Conservation (phyloP, 2,888 invertebrate genomes). For the Ornithoptera priamus region DNA sequence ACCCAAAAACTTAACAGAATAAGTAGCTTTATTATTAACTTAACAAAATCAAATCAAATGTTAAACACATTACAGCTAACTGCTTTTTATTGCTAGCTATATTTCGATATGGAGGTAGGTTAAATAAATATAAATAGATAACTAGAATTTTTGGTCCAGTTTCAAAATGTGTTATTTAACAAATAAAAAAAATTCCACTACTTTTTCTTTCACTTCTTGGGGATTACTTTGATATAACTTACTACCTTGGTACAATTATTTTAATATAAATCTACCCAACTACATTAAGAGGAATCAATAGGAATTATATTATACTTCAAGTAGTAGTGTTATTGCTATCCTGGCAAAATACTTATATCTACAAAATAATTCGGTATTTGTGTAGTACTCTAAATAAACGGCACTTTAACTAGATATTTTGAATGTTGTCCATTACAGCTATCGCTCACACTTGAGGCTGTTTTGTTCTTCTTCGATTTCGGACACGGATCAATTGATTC, state of each 20-base stretch:
- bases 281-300: background rate
- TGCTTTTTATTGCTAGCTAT: no score
- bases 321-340: background rate
- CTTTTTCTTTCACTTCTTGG: no score
- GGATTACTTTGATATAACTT: no score
- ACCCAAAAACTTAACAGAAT: no score
- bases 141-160: background rate
- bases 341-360: background rate
- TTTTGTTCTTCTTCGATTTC: constrained; percentile 14
- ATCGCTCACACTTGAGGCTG: constrained; percentile 8
- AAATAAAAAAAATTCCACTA: no score
- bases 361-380: background rate
- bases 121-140: background rate
- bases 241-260: no score
- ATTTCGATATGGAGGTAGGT: no score
- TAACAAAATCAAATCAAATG: no score
- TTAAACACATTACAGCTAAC: no score
- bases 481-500: background rate
- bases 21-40: no score
- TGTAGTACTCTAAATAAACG: background rate
- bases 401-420: constrained; percentile 13
- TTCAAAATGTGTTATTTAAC: background rate
- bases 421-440: constrained; percentile 3
- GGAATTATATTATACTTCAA: background rate
- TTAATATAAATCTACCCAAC: no score